These are phyloP conservation scores for Cephus pygmeus DNA, from an alignment of 2,888 invertebrate species.

Conservation along the genomic window DNA sequence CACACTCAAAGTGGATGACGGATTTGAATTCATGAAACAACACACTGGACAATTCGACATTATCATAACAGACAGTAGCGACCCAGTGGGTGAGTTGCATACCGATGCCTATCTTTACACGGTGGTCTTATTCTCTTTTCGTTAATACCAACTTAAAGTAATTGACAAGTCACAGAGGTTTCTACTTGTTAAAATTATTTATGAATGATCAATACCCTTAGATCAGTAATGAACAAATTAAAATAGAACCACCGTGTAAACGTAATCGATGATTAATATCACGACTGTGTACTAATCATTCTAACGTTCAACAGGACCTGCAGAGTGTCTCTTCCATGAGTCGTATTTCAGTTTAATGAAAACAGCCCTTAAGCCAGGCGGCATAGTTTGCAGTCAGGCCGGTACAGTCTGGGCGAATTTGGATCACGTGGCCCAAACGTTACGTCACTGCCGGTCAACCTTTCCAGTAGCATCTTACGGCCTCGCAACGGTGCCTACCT, in stretches of 20 bases:
- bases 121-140: neutral
- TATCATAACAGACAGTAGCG: constrained; percentile 98
- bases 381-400: constrained; percentile 92
- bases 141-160: neutral
- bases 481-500: constrained; percentile 89
- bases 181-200: no score
- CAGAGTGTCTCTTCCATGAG: constrained; percentile 78
- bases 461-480: constrained; percentile 87
- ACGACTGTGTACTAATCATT: neutral
- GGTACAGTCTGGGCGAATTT: constrained; percentile 86
- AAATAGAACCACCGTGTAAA: no score
- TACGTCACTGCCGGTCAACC: constrained; percentile 79
- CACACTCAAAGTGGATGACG: constrained; percentile 88
- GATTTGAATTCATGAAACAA: constrained; percentile 92
- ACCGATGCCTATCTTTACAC: neutral
- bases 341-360: constrained; percentile 88
- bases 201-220: no score
- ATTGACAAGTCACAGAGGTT: no score
- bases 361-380: constrained; percentile 83
- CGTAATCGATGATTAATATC: neutral
- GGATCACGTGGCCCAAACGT: constrained; percentile 80
- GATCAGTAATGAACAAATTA: no score
- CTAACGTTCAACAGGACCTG: constrained; percentile 70
- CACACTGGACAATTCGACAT: constrained; percentile 92
- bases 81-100: constrained; percentile 82